Evolutionary conservation across 2,113 vertebrate genomes (phyloP), one percentile per base, ranked within the genome.

Genomic region (Copsychus sechellarum): DNA sequence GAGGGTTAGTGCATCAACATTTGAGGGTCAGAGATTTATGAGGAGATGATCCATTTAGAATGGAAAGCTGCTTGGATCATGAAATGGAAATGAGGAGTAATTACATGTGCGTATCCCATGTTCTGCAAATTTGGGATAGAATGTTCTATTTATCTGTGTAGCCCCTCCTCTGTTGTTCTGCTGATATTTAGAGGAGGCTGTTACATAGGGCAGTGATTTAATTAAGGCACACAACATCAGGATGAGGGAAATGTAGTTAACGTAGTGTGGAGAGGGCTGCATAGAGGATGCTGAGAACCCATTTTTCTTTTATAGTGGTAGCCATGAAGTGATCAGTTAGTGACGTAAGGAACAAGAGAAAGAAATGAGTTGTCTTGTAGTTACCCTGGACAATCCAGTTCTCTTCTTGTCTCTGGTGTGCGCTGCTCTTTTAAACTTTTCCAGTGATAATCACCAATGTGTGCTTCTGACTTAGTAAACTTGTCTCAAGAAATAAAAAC

Each of bases 31-130:
- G 45, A 77, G 33, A 15, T 34, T 19, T 54, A n/a, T 53, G 81
- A 65, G 43, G 43, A 50, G 19, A 12, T 0, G 0, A 25, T 78
- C 14, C 1, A 0, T 81, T 73, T 56, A 56, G 36, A 76, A 60
- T 36, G n/a, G 48, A 43, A 65, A 33, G 24, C n/a, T 79, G 20
- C 67, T 92, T 64, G 50, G 6, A 57, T 85, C 4, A 14, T 36
- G 17, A n/a, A n/a, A n/a, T 90, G 40, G 13, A 82, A 82, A 51
- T 36, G 36, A 71, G 33, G 38, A 56, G 13, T 58, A 86, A 53
- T 18, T 36, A 23, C 15, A 1, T 1, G 0, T 38, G 28, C 62
- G 31, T 45, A 14, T 90, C 19, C 24, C 5, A 5, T 38, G 5
- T 70, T 88, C 28, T 66, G 15, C 8, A 33, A 19, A 26, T 76